Base-by-base conservation (phyloP, 2,888 invertebrate species). In the Dynastes hyllus region DNA sequence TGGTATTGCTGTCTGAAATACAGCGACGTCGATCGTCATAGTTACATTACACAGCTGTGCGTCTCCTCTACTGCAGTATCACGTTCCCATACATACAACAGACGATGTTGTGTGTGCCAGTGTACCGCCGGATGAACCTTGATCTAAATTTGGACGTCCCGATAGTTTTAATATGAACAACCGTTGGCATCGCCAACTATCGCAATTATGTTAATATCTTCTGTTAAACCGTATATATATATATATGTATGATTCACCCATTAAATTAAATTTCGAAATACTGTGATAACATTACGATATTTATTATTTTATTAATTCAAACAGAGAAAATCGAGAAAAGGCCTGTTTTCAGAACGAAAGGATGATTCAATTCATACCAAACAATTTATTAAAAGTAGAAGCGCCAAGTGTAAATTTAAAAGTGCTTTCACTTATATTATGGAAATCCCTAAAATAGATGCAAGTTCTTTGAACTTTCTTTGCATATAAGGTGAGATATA, bases 131-230 rank as follows among this genome's bases (percentile, higher is more conserved):
- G 78, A 77, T 77, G 76, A 79, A 83, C 84, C 84, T 84, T 84
- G 84, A 83, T 82, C 83, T 84, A 83, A 84, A 83, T 84, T 83
- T 83, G 82, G 81, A 80, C 81, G 83, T 80, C 83, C 81, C 83
- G 83, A 83, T 83, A 83, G 81, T 80, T 79, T 83, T 83, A 82
- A 83, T 81, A 81, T 80, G 83, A 83, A 80, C 81, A 78, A 81
- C 73, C 80, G 79, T 77, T 82, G 82, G 80, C 81, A 81, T 67
- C 80, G 78, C 78, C 80, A 79, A 81, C 55, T 55, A 55, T 55
- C 55, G 22, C 55, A 5, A 8, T 16, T 2, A 16, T 16, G 55
- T 55, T 55, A 55, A 6, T 11, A 45, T 11, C 37, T 37, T 37
- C 37, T 5, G 6, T 37, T 37, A 6, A 9, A 61, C 22, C 16